These are phyloP conservation scores for Dallia pectoralis DNA, from an alignment of 2,797 vertebrate species.

Conservation along the genomic window DNA sequence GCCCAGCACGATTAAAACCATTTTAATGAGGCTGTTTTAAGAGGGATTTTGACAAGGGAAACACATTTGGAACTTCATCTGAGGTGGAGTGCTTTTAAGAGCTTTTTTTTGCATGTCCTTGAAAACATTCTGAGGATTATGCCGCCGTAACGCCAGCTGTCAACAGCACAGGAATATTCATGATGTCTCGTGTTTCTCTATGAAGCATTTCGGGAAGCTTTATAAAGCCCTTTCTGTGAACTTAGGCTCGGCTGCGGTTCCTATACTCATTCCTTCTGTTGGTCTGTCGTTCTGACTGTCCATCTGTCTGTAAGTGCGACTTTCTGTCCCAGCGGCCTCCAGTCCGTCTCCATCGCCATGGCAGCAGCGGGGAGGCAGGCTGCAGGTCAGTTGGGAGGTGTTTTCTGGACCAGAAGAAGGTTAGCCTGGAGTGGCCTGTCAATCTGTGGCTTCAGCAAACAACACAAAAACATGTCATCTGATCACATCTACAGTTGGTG, in stretches of 20 bases:
- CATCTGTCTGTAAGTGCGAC: conserved; percentile 20
- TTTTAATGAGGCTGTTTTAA: too few relatives aligned
- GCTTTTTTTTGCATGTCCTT: too few relatives aligned
- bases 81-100: too few relatives aligned
- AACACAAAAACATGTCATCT: too few relatives aligned
- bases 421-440: not conserved
- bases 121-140: too few relatives aligned
- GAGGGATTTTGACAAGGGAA: too few relatives aligned
- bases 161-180: too few relatives aligned
- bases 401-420: not conserved
- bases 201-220: not conserved
- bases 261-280: conserved; percentile 35
- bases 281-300: conserved; percentile 13
- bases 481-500: not conserved
- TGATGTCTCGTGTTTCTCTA: too few relatives aligned
- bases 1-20: too few relatives aligned
- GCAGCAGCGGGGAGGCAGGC: not conserved
- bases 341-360: not conserved
- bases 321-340: not conserved
- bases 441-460: not conserved
- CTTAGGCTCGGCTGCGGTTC: too few relatives aligned
- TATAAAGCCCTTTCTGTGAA: conserved; percentile 33
- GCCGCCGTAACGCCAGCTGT: too few relatives aligned
- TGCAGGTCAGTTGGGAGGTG: not conserved
- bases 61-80: too few relatives aligned